Evolutionary conservation across 2,888 invertebrate genomes (phyloP).

Genomic region (Ceramica pisi): DNA sequence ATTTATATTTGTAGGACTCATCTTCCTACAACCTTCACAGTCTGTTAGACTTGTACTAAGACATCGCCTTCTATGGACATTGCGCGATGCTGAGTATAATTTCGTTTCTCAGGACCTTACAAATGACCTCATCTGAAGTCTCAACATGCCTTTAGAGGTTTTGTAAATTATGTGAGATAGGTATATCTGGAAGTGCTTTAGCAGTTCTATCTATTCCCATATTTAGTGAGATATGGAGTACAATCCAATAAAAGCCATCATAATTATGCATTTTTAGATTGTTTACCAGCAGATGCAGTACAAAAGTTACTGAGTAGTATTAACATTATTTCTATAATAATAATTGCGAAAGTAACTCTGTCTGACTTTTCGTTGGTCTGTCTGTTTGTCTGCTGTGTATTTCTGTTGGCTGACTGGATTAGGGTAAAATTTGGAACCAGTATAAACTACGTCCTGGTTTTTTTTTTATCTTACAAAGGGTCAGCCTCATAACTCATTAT

Average conservation of each 20-base stretch:
- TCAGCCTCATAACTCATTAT: too few relatives aligned
- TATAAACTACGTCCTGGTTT: too few relatives aligned
- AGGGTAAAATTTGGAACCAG: too few relatives aligned
- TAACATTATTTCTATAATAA: too few relatives aligned
- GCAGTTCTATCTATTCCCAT: background rate
- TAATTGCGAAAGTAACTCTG: too few relatives aligned
- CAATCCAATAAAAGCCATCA: background rate
- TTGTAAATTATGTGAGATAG: background rate
- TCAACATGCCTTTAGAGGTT: constrained; percentile 7
- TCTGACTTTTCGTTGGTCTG: too few relatives aligned
- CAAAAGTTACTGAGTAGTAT: too few relatives aligned
- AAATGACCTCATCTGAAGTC: constrained; percentile 19
- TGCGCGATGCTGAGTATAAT: constrained; percentile 19
- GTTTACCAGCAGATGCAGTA: too few relatives aligned
- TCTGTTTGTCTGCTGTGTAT: too few relatives aligned
- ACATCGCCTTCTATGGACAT: background rate
- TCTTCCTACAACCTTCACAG: background rate
- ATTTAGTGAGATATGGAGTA: background rate
- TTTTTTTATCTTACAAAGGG: too few relatives aligned
- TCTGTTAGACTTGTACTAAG: background rate
- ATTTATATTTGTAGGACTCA: constrained; percentile 1
- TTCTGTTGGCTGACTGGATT: too few relatives aligned
- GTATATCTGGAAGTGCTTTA: background rate
- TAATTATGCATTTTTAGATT: too few relatives aligned
- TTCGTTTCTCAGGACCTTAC: constrained; percentile 41